These are phyloP conservation scores for Dryomyza anilis DNA, from an alignment of 2,888 invertebrate genomes.

Conservation along the genomic window DNA sequence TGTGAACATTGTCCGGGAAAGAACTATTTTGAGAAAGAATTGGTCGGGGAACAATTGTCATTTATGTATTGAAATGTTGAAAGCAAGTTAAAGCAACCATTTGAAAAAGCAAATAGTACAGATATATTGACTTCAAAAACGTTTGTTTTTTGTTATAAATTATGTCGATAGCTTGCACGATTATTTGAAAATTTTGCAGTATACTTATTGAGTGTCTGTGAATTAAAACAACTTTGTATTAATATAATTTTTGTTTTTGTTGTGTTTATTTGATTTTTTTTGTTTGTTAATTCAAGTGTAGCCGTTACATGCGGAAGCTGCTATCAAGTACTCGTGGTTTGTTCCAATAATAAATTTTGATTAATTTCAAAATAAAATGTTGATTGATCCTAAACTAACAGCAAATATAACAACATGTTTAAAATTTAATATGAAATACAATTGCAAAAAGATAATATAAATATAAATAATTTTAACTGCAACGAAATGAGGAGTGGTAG, in stretches of 20 bases:
- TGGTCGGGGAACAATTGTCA: too few relatives aligned
- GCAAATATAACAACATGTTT: background rate
- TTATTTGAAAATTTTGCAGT: background rate
- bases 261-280: background rate
- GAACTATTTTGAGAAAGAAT: too few relatives aligned
- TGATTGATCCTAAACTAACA: too few relatives aligned
- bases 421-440: background rate
- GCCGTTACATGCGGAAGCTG: background rate
- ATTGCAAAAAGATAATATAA: background rate
- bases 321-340: background rate
- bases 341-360: background rate
- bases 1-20: too few relatives aligned
- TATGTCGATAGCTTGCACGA: background rate
- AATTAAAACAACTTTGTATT: too few relatives aligned
- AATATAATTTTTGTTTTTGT: background rate
- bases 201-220: too few relatives aligned
- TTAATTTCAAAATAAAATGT: background rate
- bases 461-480: background rate
- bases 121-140: too few relatives aligned
- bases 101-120: too few relatives aligned
- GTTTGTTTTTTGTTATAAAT: background rate
- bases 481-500: background rate
- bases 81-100: too few relatives aligned
- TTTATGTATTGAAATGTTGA: too few relatives aligned
- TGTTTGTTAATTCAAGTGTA: background rate